Evolutionary conservation across 2,113 vertebrate species (phyloP), one percentile per base, ranked within the genome.

Genomic region (Xenopus laevis): DNA sequence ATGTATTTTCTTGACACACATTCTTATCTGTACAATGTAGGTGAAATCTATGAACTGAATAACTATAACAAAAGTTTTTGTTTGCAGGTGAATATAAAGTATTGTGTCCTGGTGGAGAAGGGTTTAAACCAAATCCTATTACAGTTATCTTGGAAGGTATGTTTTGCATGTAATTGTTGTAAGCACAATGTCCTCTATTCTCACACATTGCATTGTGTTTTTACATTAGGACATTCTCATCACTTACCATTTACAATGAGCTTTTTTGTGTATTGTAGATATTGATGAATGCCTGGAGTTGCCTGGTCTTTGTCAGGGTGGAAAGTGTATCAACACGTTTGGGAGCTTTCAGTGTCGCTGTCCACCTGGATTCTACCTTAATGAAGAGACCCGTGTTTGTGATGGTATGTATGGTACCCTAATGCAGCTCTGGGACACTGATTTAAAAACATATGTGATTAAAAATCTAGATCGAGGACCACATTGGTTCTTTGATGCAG

Each of bases 271-370:
- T 81, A 69, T 65, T 59, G 63, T 84, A 99, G 97, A 99, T 87
- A 99, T 99, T 78, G 94, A 99, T 44, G 97, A 99, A 78, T 99
- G 97, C 82, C 93, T 93, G 86, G 97, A 99, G 79, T 89, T 99
- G 21, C 97, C 97, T 0, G 97, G 97, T 64, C 81, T 99, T 82
- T 99, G 97, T 87, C 97, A 99, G 84, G 97, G 97, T 21, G 97
- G 97, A 74, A 87, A 87, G 46, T 99, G 97, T 73, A 96, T 98
- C 83, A 99, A 99, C 83, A 98, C 97, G 0, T 99, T 99, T 44
- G 97, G 97, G 45, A 99, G 97, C 79, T 99, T 98, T 86, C 95
- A 98, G 80, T 99, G 97, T 72, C 95, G 94, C 78, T 99, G 97
- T 81, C 88, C 91, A 0, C 89, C 87, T 40, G 97, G 97, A 4